These are phyloP conservation scores for Penaeus monodon DNA, from an alignment of 2,888 invertebrate species.

Conservation along the genomic window DNA sequence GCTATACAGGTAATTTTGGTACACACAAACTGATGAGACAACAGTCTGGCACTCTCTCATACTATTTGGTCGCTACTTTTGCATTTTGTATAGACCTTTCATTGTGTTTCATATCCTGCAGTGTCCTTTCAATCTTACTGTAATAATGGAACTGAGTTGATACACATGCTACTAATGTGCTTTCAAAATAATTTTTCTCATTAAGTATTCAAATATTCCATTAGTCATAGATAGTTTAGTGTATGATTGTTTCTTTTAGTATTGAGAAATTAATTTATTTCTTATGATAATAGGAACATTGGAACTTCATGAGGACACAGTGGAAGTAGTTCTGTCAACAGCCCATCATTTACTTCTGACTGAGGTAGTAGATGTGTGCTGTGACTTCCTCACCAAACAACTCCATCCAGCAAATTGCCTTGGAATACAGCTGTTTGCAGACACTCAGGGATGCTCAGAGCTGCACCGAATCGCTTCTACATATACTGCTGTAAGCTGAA, in stretches of 20 bases:
- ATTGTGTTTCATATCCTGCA: too few relatives aligned
- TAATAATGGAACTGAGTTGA: too few relatives aligned
- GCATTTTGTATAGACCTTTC: too few relatives aligned
- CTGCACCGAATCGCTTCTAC: slow-evolving; percentile 85
- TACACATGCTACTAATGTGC: too few relatives aligned
- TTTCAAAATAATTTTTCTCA: too few relatives aligned
- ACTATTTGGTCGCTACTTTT: not conserved
- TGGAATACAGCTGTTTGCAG: slow-evolving; percentile 92
- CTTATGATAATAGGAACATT: slow-evolving; percentile 73
- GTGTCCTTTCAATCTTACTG: too few relatives aligned
- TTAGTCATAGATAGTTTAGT: too few relatives aligned
- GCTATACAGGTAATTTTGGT: slow-evolving; percentile 82
- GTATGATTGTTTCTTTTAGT: too few relatives aligned
- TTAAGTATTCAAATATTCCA: too few relatives aligned
- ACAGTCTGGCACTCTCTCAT: too few relatives aligned
- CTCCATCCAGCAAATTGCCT: slow-evolving; percentile 94
- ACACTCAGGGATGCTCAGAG: slow-evolving; percentile 83
- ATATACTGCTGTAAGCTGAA: slow-evolving; percentile 82
- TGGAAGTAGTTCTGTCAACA: slow-evolving; percentile 87
- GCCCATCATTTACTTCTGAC: slow-evolving; percentile 87
- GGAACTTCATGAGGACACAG: slow-evolving; percentile 90
- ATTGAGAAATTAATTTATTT: too few relatives aligned
- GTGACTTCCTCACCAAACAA: slow-evolving; percentile 88
- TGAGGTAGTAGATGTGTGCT: slow-evolving; percentile 90
- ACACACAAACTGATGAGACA: not conserved